phyloP scores from a whole-genome alignment of 2,113 vertebrate genomes.

The Mustela lutreola region DNA sequence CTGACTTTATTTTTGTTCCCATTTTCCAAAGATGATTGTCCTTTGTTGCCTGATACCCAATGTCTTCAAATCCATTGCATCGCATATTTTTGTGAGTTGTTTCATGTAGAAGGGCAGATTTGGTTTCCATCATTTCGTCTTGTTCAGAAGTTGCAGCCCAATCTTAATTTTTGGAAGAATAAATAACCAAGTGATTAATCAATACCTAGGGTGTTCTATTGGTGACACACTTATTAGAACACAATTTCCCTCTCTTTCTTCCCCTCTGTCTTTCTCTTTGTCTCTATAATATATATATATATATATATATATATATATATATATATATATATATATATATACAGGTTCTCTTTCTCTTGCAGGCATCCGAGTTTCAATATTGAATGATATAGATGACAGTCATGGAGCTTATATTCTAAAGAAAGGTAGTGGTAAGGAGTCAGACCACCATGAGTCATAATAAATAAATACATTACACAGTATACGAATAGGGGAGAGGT shows the following conservation, averaged over 20 bases:
- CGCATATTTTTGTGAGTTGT: neutral
- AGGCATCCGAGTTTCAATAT: neutral
- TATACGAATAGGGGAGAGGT: neutral
- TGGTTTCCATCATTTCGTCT: neutral
- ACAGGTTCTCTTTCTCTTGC: neutral
- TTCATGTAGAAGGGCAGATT: neutral
- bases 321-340: neutral
- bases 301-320: neutral
- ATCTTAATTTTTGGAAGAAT: neutral
- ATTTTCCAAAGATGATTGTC: neutral
- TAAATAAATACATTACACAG: neutral
- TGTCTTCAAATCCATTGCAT: neutral
- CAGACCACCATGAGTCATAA: neutral
- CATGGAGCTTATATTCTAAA: neutral
- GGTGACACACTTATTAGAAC: neutral
- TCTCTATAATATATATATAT: neutral
- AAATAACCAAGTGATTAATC: neutral
- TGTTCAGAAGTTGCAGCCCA: neutral
- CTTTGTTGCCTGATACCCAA: neutral
- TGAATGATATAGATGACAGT: neutral
- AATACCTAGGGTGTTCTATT: neutral
- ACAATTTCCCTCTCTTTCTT: neutral
- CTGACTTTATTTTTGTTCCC: neutral
- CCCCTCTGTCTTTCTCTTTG: neutral
- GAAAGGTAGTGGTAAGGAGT: neutral